Evolutionary conservation across 2,113 vertebrate genomes (phyloP).

Genomic region (Hippocampus zosterae): DNA sequence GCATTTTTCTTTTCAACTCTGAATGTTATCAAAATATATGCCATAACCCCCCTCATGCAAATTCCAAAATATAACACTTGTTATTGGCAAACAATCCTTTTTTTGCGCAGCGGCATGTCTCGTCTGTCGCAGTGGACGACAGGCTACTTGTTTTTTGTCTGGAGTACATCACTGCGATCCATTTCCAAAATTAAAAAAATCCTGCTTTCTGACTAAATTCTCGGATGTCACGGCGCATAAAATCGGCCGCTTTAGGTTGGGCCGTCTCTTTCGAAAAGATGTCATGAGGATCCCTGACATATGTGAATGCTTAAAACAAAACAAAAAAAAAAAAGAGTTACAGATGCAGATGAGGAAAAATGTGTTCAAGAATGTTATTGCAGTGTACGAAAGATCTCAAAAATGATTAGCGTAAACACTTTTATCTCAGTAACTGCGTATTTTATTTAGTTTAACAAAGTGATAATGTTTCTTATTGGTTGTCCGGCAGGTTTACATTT

Average conservation of each 20-base stretch:
- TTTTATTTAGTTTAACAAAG: conserved; percentile 74
- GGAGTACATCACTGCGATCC: not conserved
- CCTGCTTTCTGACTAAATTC: not conserved
- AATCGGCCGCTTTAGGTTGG: not conserved
- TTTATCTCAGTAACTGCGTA: conserved; percentile 74
- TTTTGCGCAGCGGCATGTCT: not conserved
- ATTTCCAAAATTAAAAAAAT: not conserved
- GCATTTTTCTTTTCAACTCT: not conserved
- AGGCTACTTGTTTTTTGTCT: not conserved
- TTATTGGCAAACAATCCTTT: not conserved
- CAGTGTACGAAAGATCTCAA: conserved; percentile 79
- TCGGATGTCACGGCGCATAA: not conserved
- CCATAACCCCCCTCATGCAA: not conserved
- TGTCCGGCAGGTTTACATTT: conserved; percentile 76
- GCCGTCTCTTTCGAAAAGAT: conserved; percentile 8
- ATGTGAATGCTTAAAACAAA: conserved; percentile 73
- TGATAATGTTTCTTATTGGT: conserved; percentile 57
- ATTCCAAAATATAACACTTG: not conserved
- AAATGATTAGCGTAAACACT: conserved; percentile 73
- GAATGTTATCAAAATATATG: not conserved
- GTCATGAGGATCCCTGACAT: conserved; percentile 76
- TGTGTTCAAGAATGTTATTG: conserved; percentile 74
- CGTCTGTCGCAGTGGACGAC: not conserved
- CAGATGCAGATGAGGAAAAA: conserved; percentile 56
- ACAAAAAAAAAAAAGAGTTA: conserved; percentile 25